Conservation (phyloP, 2,888 invertebrate species). For the Agrochola lychnidis region DNA sequence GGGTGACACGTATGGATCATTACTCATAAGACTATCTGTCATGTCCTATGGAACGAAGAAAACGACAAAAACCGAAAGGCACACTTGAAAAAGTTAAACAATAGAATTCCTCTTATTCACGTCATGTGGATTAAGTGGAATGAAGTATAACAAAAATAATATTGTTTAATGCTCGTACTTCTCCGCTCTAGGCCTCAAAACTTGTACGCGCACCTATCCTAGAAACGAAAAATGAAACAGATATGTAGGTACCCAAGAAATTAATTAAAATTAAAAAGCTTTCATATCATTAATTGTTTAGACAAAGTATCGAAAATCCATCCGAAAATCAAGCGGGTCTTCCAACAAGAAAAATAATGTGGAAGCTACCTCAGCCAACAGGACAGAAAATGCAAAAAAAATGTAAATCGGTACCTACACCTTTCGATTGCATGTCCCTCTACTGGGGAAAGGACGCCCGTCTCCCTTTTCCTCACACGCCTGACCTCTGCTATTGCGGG, state of each 20-base stretch:
- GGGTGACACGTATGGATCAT: not conserved
- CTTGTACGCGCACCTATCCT: too few species aligned
- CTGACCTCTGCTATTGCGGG: not conserved
- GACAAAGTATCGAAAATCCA: not conserved
- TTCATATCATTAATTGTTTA: not conserved
- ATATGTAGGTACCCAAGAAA: not conserved
- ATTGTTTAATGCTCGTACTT: not conserved
- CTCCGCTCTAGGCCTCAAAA: too few species aligned
- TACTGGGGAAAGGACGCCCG: not conserved
- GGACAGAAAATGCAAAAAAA: too few species aligned
- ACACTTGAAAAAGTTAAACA: not conserved
- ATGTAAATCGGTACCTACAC: too few species aligned
- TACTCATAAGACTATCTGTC: too few species aligned
- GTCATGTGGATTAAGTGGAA: not conserved
- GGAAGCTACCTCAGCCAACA: not conserved
- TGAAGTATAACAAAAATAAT: not conserved
- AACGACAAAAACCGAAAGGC: too few species aligned
- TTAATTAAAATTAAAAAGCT: not conserved
- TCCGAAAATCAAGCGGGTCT: not conserved
- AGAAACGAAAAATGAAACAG: too few species aligned
- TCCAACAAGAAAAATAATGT: not conserved
- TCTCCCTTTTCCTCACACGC: not conserved
- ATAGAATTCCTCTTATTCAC: constrained; percentile 6
- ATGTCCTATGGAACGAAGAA: too few species aligned
- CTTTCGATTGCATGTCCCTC: not conserved